A percentile compares a stretch with the other conserved stretches of the same genome.
Evolutionary conservation across 2,113 vertebrate genomes (phyloP).

Genomic region (Microtus montanus): DNA sequence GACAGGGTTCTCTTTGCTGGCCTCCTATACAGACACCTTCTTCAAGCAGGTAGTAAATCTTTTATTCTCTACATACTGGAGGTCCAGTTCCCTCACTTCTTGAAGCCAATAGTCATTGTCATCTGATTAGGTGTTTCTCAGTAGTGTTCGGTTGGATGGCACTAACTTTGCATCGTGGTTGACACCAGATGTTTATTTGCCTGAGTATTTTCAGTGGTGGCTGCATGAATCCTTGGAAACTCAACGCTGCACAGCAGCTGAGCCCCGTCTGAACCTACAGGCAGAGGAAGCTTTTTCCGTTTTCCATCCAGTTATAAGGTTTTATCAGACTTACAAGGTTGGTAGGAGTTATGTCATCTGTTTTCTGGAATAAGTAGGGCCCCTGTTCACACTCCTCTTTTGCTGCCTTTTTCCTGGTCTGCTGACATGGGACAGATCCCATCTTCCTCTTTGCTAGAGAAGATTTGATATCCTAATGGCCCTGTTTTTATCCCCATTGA

Average conservation of each 20-base stretch:
- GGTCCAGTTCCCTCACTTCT: background rate
- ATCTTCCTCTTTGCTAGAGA: background rate
- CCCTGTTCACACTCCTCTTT: background rate
- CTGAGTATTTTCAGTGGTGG: background rate
- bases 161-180: constrained; percentile 96
- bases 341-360: background rate
- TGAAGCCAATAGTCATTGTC: background rate
- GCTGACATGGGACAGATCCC: background rate
- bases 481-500: background rate
- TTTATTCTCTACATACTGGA: background rate
- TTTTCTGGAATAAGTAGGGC: background rate
- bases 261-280: background rate
- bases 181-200: constrained; percentile 98
- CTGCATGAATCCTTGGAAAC: background rate
- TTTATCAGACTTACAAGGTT: background rate
- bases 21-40: background rate
- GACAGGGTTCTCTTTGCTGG: background rate
- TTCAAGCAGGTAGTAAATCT: background rate
- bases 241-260: background rate
- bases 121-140: constrained; percentile 98
- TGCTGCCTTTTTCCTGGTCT: background rate
- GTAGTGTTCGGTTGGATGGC: constrained; percentile 95
- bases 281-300: background rate
- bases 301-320: constrained; percentile 24
- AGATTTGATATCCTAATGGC: background rate